Percentiles rank a stretch among this genome's conserved stretches.
Conservation (phyloP, 37 sponge, comb jelly and placozoan species). For the Hormiphora californensis region DNA sequence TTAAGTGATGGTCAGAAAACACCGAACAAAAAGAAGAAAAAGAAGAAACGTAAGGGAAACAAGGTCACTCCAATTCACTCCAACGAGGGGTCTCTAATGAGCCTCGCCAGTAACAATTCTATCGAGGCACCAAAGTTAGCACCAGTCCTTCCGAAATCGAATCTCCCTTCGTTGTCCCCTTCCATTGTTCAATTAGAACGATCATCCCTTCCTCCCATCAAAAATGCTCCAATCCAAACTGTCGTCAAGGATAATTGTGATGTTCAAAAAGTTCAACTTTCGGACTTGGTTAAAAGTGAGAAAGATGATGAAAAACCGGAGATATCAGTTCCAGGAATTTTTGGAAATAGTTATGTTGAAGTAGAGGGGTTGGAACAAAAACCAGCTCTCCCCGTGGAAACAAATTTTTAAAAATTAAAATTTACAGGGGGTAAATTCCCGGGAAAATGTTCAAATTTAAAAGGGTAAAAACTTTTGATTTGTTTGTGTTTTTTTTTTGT, state of each 20-base stretch:
- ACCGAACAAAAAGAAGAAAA: background rate
- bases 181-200: background rate
- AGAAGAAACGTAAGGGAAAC: background rate
- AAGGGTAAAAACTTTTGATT: too few relatives aligned
- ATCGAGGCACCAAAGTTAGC: background rate
- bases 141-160: background rate
- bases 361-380: background rate
- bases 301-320: background rate
- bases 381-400: background rate
- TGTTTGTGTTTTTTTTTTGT: too few relatives aligned
- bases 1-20: background rate
- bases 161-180: background rate
- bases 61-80: background rate
- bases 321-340: background rate
- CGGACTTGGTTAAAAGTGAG: background rate
- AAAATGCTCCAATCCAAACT: too few relatives aligned
- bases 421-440: background rate
- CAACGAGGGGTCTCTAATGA: slow-evolving; percentile 1
- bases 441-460: background rate
- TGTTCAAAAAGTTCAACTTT: background rate
- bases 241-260: background rate
- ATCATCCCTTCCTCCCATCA: slow-evolving; percentile 13
- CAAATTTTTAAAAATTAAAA: background rate
- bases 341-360: background rate
- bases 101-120: background rate